Evolutionary conservation across 1,140 invertebrate species (phyloP).

Genomic region (Drepana arcuata): DNA sequence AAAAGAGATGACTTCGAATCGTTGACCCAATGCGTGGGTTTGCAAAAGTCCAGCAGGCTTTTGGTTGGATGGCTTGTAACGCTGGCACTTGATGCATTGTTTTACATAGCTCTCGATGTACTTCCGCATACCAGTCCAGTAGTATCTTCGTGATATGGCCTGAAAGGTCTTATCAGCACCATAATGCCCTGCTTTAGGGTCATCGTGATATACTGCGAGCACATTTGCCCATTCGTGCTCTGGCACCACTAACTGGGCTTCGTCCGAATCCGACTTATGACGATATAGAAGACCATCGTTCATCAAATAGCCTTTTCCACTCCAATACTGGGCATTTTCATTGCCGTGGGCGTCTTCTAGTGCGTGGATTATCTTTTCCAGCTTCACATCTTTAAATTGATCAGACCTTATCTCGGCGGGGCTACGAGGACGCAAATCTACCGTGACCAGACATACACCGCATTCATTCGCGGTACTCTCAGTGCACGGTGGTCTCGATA

Average conservation of each 20-base stretch:
- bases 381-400: conserved; percentile 3
- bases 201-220: conserved; percentile 25
- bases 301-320: conserved; percentile 11
- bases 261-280: conserved; percentile 17
- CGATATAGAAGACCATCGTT: conserved; percentile 10
- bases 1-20: conserved; percentile 8
- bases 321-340: conserved; percentile 1
- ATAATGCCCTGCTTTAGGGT: conserved; percentile 25
- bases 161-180: conserved; percentile 11
- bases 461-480: conserved; percentile 1
- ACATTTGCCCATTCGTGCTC: conserved; percentile 8
- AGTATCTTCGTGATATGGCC: conserved; percentile 6
- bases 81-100: conserved; percentile 7
- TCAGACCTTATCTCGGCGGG: conserved; percentile 1
- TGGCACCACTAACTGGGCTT: conserved; percentile 24
- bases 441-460: conserved; percentile 5
- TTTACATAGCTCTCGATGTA: conserved; percentile 4
- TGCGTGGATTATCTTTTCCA: neutral
- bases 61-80: conserved; percentile 6
- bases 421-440: conserved; percentile 6
- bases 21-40: conserved; percentile 2
- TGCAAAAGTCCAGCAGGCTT: conserved; percentile 10
- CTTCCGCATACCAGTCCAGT: conserved; percentile 11
- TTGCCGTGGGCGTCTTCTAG: neutral
- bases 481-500: conserved; percentile 13